Base-by-base conservation (phyloP, 2,888 invertebrate species). In the Antheraea assamensis region DNA sequence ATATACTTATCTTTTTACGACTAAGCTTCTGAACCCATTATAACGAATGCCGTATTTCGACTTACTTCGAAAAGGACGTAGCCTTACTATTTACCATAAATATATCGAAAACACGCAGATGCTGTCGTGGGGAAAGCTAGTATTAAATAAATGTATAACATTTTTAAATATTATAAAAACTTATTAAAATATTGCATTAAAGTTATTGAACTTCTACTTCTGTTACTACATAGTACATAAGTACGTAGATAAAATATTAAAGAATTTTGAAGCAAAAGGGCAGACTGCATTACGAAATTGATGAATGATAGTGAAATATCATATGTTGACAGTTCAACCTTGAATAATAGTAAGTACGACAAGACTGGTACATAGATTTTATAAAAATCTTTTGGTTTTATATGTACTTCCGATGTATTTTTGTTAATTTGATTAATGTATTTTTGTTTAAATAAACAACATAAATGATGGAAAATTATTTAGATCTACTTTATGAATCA, bases 231-330 rank as follows among this genome's bases (percentile, higher is more conserved):
- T 55, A 42, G 13, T 55, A 19, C 55, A 55, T 55, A 42, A 42
- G 42, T 42, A 55, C 55, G n/a, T 5, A 61, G 15, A 61, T 27
- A 61, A 61, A n/a, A 55, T 10, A 55, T 21, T 58, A 35, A 71
- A 30, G 73, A 72, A 24, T 55, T 66, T 70, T 71, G 49, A 70
- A 24, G 66, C 47, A 71, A 74, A n/a, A 74, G 74, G 72, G 72
- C 74, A 71, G 35, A 27, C 35, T 17, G 27, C 27, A 19, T 74
- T 74, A 72, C 58, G 71, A 71, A 74, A 74, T 71, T 55, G 42
- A 74, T 55, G 52, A 30, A 74, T n/a, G 52, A 55, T 66, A 68
- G 52, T 71, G 27, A 58, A 49, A 74, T 66, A 66, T 66, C 31
- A 52, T 58, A 27, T 49, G 61, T 55, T 42, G n/a, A 71, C 49